Conservation (phyloP, 2,888 invertebrate species). For the Archips crataeganus region DNA sequence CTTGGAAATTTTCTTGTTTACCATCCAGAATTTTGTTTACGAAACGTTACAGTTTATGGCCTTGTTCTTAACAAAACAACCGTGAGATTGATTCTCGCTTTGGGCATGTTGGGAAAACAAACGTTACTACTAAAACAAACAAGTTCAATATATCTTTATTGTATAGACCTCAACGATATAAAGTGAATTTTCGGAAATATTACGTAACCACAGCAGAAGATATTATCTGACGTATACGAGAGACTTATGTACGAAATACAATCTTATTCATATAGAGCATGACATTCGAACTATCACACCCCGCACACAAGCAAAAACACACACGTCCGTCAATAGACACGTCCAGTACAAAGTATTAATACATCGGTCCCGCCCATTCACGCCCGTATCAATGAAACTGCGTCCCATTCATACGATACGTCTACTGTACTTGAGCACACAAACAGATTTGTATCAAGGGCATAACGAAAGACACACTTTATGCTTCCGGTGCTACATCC, state of each 20-base stretch:
- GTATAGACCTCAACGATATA: not conserved
- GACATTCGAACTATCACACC: slow-evolving; percentile 22
- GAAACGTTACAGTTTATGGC: slow-evolving; percentile 42
- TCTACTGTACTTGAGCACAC: slow-evolving; percentile 53
- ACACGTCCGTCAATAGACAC: slow-evolving; percentile 17
- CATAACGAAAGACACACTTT: slow-evolving; percentile 47
- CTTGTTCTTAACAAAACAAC: slow-evolving; percentile 46
- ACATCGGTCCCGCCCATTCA: slow-evolving; percentile 64
- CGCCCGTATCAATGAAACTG: slow-evolving; percentile 63
- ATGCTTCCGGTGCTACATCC: slow-evolving; percentile 37
- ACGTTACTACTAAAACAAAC: not conserved
- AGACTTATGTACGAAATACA: slow-evolving; percentile 8
- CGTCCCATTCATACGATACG: slow-evolving; percentile 72
- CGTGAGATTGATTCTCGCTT: slow-evolving; percentile 46
- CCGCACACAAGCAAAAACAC: slow-evolving; percentile 15
- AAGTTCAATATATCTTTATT: not conserved
- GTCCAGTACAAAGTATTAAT: slow-evolving; percentile 50
- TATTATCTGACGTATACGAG: not conserved
- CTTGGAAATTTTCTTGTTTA: slow-evolving; percentile 32
- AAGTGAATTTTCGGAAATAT: not conserved
- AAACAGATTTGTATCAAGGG: slow-evolving; percentile 62
- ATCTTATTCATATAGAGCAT: slow-evolving; percentile 14
- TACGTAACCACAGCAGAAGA: not conserved
- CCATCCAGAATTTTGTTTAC: slow-evolving; percentile 34
- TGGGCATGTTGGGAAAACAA: slow-evolving; percentile 43